Evolutionary conservation across 1,140 invertebrate genomes (phyloP), one percentile per base, ranked within the genome.

Genomic region (Drosophila guanche): DNA sequence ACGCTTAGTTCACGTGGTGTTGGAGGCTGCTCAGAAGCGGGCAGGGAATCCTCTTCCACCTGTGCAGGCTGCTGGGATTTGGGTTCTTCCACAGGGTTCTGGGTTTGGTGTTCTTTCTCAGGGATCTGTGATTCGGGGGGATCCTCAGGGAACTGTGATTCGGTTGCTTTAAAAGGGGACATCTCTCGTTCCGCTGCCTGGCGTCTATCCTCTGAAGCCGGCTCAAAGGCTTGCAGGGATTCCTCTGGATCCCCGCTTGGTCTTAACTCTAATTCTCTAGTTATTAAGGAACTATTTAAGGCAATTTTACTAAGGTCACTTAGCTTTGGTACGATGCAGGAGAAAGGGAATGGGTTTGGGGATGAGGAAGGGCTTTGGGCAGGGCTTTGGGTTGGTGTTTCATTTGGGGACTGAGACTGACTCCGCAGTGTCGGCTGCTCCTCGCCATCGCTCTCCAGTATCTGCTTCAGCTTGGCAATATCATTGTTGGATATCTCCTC

Each of bases 251-350:
- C 43, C 33, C 33, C 33, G 33, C 3, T 37, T 12, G 33, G 33
- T 51, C 79, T 81, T 78, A 78, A 41, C 23, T 42, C 75, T 85
- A 79, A 51, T 23, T 84, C 79, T 58, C 71, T 69, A 68, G 42
- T 33, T 51, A 72, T 72, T 88, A 88, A 91, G 86, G 83, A 91
- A 89, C 83, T 90, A 80, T 88, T 89, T 91, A 91, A 90, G 85
- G 90, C 90, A 91, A 70, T 89, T 71, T 88, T 89, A 89, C 90
- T 91, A 91, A 91, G 90, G 79, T 90, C 90, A 91, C 90, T 91
- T 91, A 91, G 72, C 86, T 91, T 91, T 77, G 90, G 88, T 88
- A 90, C 76, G 52, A 27, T 72, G 50, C 22, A 37, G 10, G 33
- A 37, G 10, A 37, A 12, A 1, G 33, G 33, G 10, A 12, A 10